Conservation (phyloP, 2,797 vertebrate genomes). For the Pangasius macronema region DNA sequence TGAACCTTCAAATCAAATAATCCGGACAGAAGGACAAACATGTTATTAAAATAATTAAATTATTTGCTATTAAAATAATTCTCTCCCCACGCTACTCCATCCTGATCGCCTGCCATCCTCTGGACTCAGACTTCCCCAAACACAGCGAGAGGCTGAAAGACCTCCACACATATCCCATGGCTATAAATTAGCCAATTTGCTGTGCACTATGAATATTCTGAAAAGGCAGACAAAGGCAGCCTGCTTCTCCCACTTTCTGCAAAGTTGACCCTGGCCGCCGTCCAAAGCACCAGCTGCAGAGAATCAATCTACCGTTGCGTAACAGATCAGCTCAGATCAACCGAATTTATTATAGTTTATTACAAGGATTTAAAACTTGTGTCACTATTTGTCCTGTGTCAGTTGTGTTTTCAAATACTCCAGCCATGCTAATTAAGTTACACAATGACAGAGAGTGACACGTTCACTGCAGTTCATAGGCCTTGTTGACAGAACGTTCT, state of each 20-base stretch:
- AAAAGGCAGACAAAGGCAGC: conserved; percentile 36
- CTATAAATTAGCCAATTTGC: conserved; percentile 48
- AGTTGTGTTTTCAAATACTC: conserved; percentile 28
- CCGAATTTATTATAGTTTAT: conserved; percentile 38
- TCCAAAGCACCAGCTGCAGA: conserved; percentile 42
- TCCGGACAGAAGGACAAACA: not conserved
- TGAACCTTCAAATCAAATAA: not conserved
- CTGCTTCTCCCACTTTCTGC: conserved; percentile 32
- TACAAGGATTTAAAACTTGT: conserved; percentile 16
- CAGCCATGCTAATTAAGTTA: conserved; percentile 31
- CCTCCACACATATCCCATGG: conserved; percentile 37
- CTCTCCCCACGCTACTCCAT: not conserved
- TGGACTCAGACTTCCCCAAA: not conserved
- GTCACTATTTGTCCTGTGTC: conserved; percentile 36
- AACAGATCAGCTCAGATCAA: conserved; percentile 29
- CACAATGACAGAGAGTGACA: conserved; percentile 28
- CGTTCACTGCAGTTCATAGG: conserved; percentile 41
- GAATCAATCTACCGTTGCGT: conserved; percentile 38
- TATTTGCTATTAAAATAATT: not conserved
- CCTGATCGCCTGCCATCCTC: not conserved
- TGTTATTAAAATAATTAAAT: too few relatives aligned
- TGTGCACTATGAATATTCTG: conserved; percentile 36
- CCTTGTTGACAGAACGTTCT: conserved; percentile 29
- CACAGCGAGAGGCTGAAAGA: conserved; percentile 22
- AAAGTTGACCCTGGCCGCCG: conserved; percentile 35